Percentiles rank a stretch among this genome's conserved stretches.
Evolutionary conservation across 2,113 vertebrate species (phyloP).

Genomic region (Oreocharis arfaki): DNA sequence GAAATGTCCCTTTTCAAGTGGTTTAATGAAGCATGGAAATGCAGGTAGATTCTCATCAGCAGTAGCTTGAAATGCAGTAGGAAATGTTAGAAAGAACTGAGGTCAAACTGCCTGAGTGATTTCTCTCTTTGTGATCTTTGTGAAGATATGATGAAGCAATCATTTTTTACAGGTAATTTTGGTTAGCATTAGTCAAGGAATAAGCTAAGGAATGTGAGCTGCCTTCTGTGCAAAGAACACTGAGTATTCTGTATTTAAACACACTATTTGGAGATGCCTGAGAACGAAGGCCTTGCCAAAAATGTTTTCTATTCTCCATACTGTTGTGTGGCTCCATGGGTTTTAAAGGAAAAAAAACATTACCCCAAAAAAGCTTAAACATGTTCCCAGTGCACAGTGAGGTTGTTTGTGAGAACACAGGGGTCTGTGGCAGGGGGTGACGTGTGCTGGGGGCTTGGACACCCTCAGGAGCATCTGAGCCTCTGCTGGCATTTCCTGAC

Average conservation of each 20-base stretch:
- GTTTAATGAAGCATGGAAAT: not conserved
- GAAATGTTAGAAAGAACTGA: not conserved
- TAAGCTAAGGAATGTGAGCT: not conserved
- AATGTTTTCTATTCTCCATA: not conserved
- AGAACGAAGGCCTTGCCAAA: not conserved
- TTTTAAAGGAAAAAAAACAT: not conserved
- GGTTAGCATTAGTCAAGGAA: not conserved
- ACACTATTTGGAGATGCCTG: not conserved
- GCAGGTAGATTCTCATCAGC: not conserved
- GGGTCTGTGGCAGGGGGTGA: not conserved
- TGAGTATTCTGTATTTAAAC: not conserved
- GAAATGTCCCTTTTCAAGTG: not conserved
- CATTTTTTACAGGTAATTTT: not conserved
- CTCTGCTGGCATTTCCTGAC: not conserved
- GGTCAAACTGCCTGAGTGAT: not conserved
- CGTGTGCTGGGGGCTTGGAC: not conserved
- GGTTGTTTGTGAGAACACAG: not conserved
- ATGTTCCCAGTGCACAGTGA: not conserved
- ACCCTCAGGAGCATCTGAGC: not conserved
- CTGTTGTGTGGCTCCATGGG: not conserved
- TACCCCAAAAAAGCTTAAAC: not conserved
- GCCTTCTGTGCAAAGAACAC: not conserved
- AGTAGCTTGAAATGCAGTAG: not conserved
- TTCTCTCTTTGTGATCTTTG: not conserved
- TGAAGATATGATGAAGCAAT: not conserved